phyloP scores from a whole-genome alignment of 2,113 vertebrate species.

The Seriola aureovittata region DNA sequence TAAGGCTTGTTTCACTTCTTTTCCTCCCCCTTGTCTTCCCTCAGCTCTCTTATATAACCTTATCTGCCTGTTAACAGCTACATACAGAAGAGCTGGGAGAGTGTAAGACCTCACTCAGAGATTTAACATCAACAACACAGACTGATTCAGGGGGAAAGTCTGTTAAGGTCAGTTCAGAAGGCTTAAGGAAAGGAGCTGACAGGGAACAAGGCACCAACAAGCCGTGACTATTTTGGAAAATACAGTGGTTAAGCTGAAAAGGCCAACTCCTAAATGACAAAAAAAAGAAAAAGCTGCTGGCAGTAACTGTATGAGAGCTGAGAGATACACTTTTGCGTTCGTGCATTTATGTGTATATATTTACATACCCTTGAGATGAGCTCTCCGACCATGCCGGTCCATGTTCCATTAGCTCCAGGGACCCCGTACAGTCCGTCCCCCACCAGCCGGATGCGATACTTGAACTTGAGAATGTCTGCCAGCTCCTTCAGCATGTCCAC shows the following conservation, averaged over 20 bases:
- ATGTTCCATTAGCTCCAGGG: constrained; percentile 92
- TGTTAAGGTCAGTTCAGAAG: constrained; percentile 60
- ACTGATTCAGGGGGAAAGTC: constrained; percentile 39
- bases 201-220: constrained; percentile 55
- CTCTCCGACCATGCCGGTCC: constrained; percentile 98
- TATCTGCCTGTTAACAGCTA: constrained; percentile 52
- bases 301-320: constrained; percentile 22
- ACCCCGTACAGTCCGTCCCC: constrained; percentile 94
- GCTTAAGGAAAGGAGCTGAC: constrained; percentile 55
- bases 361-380: constrained; percentile 92
- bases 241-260: constrained; percentile 45
- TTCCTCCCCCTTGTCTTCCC: neutral
- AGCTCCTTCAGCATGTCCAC: constrained; percentile 98
- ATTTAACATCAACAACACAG: constrained; percentile 39
- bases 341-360: constrained; percentile 6
- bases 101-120: constrained; percentile 47
- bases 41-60: constrained; percentile 40
- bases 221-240: constrained; percentile 56
- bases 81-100: constrained; percentile 18
- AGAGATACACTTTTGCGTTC: neutral
- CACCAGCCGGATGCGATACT: constrained; percentile 95
- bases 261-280: constrained; percentile 40
- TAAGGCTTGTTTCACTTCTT: neutral
- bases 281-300: constrained; percentile 23
- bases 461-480: constrained; percentile 95